phyloP scores from a whole-genome alignment of 2,888 invertebrate species.

The Mythimna impura region DNA sequence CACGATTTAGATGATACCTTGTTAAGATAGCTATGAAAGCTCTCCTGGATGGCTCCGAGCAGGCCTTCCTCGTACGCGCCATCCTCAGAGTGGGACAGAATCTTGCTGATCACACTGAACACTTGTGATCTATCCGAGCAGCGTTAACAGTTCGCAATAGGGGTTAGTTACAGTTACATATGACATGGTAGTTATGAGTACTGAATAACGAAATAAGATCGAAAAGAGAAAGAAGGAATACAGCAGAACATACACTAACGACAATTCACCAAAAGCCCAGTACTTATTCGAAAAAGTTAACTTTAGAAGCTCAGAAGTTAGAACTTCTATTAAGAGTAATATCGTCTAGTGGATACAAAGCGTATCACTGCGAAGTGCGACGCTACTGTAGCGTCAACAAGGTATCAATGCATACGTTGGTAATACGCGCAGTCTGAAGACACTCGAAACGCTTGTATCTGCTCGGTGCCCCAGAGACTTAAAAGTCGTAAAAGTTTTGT shows the following conservation, averaged over 20 bases:
- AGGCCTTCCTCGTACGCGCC: conserved; percentile 87
- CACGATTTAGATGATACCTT: conserved; percentile 72
- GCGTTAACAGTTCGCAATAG: conserved; percentile 73
- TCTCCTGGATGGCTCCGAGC: conserved; percentile 81
- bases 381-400: too few species aligned
- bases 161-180: conserved; percentile 9
- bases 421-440: too few species aligned
- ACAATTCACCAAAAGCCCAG: neutral
- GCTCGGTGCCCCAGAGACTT: too few species aligned
- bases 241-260: neutral
- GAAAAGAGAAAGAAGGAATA: neutral
- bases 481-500: too few species aligned
- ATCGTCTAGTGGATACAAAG: too few species aligned
- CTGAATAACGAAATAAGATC: too few species aligned
- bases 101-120: conserved; percentile 98
- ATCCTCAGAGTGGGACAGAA: conserved; percentile 97
- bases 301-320: neutral
- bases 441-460: too few species aligned
- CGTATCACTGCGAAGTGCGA: too few species aligned
- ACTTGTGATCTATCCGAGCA: conserved; percentile 94
- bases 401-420: too few species aligned
- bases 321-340: neutral
- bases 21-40: conserved; percentile 79
- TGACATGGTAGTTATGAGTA: too few species aligned
- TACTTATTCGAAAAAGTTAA: neutral